phyloP scores from a whole-genome alignment of 2,888 invertebrate species.

The Malthinus flaveolus region DNA sequence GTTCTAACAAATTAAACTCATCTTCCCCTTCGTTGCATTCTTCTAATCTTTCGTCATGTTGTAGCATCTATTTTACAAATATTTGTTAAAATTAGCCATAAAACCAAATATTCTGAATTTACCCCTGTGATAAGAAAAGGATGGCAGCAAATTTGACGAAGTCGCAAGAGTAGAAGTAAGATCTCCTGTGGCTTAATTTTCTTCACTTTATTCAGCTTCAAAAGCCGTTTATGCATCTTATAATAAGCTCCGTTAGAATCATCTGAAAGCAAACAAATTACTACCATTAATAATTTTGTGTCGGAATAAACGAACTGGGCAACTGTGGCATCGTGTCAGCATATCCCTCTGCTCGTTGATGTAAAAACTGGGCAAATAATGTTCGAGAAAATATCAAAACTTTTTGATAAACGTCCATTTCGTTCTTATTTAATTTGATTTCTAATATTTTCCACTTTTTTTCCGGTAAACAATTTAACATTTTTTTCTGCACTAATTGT shows the following conservation, averaged over 20 bases:
- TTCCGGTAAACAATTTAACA: conserved; percentile 64
- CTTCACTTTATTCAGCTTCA: conserved; percentile 59
- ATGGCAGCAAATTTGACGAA: conserved; percentile 90
- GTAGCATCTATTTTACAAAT: too few species aligned
- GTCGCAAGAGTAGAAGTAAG: conserved; percentile 77
- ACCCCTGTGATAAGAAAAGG: conserved; percentile 77
- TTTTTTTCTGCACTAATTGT: conserved; percentile 70
- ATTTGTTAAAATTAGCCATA: too few species aligned
- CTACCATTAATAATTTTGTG: not conserved
- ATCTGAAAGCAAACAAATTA: conserved; percentile 22
- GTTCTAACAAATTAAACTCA: conserved; percentile 65
- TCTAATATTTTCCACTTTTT: conserved; percentile 61
- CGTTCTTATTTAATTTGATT: conserved; percentile 69
- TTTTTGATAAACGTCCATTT: conserved; percentile 79
- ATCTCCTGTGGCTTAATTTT: conserved; percentile 64
- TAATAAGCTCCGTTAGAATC: conserved; percentile 57
- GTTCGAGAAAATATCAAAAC: conserved; percentile 72
- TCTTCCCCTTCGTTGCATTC: conserved; percentile 50
- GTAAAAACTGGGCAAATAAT: conserved; percentile 75
- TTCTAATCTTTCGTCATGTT: conserved; percentile 40
- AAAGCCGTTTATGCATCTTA: conserved; percentile 67
- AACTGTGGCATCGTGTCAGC: conserved; percentile 40
- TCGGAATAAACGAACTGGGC: not conserved
- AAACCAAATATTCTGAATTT: conserved; percentile 37
- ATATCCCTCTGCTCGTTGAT: conserved; percentile 73